These are phyloP conservation scores for Varecia variegata DNA, from an alignment of 2,797 vertebrate species.

Conservation along the genomic window DNA sequence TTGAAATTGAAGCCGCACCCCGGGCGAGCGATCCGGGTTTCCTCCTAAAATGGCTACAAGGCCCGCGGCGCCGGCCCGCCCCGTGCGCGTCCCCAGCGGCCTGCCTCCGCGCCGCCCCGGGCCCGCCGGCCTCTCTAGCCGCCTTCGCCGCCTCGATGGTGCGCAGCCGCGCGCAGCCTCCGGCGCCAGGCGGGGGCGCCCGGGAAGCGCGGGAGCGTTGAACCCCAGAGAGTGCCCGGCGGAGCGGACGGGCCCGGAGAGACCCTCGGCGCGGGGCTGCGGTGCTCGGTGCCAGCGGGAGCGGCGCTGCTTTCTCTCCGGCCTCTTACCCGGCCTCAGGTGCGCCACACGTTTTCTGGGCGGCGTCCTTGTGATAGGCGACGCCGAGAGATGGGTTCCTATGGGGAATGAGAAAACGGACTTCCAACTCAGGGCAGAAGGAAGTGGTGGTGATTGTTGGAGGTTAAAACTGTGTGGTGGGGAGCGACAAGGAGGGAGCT, in stretches of 20 bases:
- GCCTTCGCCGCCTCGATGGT: conserved; percentile 42
- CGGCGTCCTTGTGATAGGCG: accelerated
- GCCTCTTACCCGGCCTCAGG: no score
- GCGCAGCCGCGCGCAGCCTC: background rate
- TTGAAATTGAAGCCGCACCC: conserved; percentile 54
- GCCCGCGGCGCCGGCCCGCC: background rate
- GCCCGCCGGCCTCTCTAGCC: conserved; percentile 60
- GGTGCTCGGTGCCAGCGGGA: accelerated
- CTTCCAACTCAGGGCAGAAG: background rate
- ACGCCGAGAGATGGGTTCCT: background rate
- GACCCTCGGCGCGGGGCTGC: background rate
- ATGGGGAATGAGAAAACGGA: background rate
- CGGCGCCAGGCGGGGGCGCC: background rate
- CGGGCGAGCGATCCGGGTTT: background rate
- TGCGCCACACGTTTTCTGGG: no score
- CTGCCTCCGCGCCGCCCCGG: background rate
- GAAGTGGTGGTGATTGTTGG: background rate
- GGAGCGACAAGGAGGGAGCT: background rate
- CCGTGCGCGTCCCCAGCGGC: background rate
- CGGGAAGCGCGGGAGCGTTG: no score
- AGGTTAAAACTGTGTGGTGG: background rate
- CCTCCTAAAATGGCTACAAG: conserved; percentile 73
- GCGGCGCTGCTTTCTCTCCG: accelerated
- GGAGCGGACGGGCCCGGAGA: accelerated
- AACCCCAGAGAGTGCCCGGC: background rate